Conservation (phyloP, 2,888 invertebrate genomes). For the Plebejus argus region DNA sequence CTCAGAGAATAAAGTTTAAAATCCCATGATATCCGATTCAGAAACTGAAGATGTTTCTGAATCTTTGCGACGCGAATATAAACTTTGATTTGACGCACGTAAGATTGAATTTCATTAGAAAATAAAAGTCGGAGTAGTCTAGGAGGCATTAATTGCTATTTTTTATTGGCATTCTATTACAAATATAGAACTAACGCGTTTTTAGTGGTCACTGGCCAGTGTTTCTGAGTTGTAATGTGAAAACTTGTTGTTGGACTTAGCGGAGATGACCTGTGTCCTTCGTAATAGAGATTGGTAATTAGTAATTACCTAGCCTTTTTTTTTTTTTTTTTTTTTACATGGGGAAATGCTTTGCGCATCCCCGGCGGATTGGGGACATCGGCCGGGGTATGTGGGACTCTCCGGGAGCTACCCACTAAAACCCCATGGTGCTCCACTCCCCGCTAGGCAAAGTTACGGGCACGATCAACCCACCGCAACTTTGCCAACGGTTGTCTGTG, state of each 20-base stretch:
- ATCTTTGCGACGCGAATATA: not conserved
- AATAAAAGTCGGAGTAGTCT: not conserved
- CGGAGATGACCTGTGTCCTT: not conserved
- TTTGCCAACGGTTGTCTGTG: too few species aligned
- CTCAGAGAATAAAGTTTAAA: not conserved
- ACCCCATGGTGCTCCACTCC: too few species aligned
- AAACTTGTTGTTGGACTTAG: not conserved
- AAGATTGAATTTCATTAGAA: not conserved
- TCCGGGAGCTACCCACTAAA: too few species aligned
- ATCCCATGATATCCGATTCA: not conserved
- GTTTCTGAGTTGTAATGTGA: not conserved
- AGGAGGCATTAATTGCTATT: conserved; percentile 8
- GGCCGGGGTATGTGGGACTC: too few species aligned
- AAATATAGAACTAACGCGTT: conserved; percentile 25
- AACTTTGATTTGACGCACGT: not conserved
- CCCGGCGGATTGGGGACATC: too few species aligned
- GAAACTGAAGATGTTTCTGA: not conserved
- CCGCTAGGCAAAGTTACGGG: too few species aligned
- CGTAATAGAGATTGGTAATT: not conserved
- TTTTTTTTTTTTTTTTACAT: too few species aligned
- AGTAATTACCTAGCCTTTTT: not conserved
- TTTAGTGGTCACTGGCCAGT: conserved; percentile 1
- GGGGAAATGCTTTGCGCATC: too few species aligned
- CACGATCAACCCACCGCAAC: too few species aligned
- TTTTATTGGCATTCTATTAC: conserved; percentile 22